phyloP scores from a whole-genome alignment of 2,797 vertebrate species.

The Telmatherina bonti region DNA sequence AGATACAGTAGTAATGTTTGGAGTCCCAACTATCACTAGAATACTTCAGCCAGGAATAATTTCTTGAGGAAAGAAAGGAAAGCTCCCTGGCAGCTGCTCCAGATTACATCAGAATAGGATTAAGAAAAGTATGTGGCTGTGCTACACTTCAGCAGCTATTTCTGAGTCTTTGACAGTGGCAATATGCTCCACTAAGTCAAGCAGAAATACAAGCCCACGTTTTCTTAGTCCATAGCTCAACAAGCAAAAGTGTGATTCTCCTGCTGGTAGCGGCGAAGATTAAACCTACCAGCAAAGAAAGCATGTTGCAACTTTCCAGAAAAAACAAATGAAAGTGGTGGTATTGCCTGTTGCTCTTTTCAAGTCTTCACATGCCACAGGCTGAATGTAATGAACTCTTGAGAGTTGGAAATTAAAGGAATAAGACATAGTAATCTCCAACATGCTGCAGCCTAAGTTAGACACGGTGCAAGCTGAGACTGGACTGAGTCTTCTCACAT shows the following conservation, averaged over 20 bases:
- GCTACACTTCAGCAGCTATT: slow-evolving; percentile 30
- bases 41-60: slow-evolving; percentile 14
- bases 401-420: neutral
- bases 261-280: slow-evolving; percentile 37
- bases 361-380: slow-evolving; percentile 45
- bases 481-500: neutral
- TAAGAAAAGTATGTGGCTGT: slow-evolving; percentile 18
- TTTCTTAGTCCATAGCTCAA: slow-evolving; percentile 40
- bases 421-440: neutral
- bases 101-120: slow-evolving; percentile 39
- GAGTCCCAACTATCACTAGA: neutral
- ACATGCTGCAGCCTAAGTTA: neutral
- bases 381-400: slow-evolving; percentile 48
- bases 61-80: slow-evolving; percentile 24
- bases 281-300: slow-evolving; percentile 35
- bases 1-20: neutral
- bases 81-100: slow-evolving; percentile 7
- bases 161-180: slow-evolving; percentile 36
- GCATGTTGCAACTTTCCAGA: slow-evolving; percentile 41
- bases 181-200: slow-evolving; percentile 27
- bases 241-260: slow-evolving; percentile 43
- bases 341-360: slow-evolving; percentile 47
- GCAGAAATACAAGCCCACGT: slow-evolving; percentile 22
- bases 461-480: slow-evolving; percentile 2
- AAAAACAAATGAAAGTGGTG: slow-evolving; percentile 37